These are phyloP conservation scores for Oryzias melastigma DNA, from an alignment of 2,113 vertebrate species.

Conservation along the genomic window DNA sequence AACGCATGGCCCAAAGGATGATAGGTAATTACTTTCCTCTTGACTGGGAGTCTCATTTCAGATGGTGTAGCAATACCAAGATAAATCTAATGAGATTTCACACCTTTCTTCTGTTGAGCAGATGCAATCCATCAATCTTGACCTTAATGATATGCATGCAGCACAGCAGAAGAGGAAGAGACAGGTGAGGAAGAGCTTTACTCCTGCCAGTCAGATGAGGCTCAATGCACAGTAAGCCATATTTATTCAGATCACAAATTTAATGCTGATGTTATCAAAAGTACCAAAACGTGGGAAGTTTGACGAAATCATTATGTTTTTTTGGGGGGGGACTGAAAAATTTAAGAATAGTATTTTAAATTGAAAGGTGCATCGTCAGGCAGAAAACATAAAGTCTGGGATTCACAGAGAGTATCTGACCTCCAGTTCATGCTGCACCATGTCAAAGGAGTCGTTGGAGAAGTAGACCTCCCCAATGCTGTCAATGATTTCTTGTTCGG, in stretches of 20 bases:
- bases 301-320: conserved; percentile 13
- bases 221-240: conserved; percentile 21
- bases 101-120: conserved; percentile 60
- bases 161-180: conserved; percentile 41
- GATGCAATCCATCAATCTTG: conserved; percentile 75
- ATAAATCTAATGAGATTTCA: conserved; percentile 81
- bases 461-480: conserved; percentile 97
- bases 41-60: conserved; percentile 72
- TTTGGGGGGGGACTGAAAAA: background rate
- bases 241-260: conserved; percentile 32
- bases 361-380: conserved; percentile 24
- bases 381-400: background rate
- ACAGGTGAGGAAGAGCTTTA: conserved; percentile 51
- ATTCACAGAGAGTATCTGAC: conserved; percentile 70
- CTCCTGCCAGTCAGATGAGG: conserved; percentile 36
- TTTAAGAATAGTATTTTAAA: conserved; percentile 25
- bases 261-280: conserved; percentile 31
- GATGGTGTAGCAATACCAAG: conserved; percentile 64
- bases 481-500: conserved; percentile 95
- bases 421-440: conserved; percentile 95
- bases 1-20: conserved; percentile 64
- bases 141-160: conserved; percentile 35
- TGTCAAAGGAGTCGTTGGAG: conserved; percentile 93
- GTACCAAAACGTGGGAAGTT: conserved; percentile 17
- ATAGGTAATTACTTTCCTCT: conserved; percentile 74